These are phyloP conservation scores for Cenopis cana DNA, from an alignment of 2,888 invertebrate genomes.

Conservation along the genomic window DNA sequence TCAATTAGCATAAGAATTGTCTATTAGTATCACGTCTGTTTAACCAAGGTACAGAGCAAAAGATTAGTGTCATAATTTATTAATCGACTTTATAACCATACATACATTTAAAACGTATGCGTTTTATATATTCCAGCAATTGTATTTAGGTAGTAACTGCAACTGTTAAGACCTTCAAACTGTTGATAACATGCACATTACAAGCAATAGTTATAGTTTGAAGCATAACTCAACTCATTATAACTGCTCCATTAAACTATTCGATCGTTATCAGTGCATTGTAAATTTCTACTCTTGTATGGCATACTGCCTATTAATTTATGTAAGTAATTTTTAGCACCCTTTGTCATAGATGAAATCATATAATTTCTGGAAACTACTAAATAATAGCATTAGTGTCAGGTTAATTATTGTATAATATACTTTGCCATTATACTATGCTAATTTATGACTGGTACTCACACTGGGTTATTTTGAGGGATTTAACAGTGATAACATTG, in stretches of 20 bases:
- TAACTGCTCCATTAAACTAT: conserved; percentile 6
- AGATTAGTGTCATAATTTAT: neutral
- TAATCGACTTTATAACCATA: neutral
- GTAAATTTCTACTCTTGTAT: neutral
- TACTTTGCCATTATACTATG: neutral
- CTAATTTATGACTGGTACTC: neutral
- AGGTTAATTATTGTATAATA: neutral
- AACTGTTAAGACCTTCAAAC: conserved; percentile 7
- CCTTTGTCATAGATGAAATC: conserved; percentile 9
- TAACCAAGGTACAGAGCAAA: neutral
- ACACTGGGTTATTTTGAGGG: neutral
- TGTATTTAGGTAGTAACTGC: neutral
- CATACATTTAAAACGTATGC: neutral
- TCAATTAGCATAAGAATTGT: neutral
- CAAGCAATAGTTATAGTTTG: neutral
- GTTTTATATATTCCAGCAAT: neutral
- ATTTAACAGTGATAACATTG: no score
- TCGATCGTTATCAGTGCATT: conserved; percentile 34
- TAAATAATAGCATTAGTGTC: conserved; percentile 1
- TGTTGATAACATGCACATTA: conserved; percentile 1
- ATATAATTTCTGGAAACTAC: conserved; percentile 33
- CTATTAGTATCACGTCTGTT: neutral
- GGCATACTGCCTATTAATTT: conserved; percentile 8
- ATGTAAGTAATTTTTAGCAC: conserved; percentile 17
- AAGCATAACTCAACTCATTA: neutral